Base-by-base conservation (phyloP, 1,140 invertebrate genomes). In the Drosophila nikananu region DNA sequence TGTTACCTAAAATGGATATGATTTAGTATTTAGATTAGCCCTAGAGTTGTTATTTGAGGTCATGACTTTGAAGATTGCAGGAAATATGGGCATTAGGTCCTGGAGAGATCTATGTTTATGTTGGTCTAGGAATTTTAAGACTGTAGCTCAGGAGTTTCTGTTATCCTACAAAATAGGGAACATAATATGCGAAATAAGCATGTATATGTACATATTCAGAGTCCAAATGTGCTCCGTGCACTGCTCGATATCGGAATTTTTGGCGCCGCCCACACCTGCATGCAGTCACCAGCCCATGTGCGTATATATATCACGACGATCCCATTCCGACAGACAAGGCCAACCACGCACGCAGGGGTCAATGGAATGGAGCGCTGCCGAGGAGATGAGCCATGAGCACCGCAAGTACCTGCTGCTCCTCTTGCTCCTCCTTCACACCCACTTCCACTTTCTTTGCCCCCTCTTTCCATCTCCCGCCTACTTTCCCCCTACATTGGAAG, bases 291-390 rank as follows among this genome's bases (percentile, higher is more conserved):
- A 46, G 44, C 27, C 17, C 4, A 68, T 39, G 46, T 42, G 30
- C 12, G 4, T 19, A 44, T 10, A 51, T 19, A 44, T 35, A 5
- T 30, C 17, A 15, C 13, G 15, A 49, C 21, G 64, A 71, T 71
- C 70, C 67, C 42, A 60, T 73, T 60, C 54, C 68, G 32, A 39
- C 60, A 68, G 55, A 58, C 83, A 83, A 83, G 83, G 75, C 83
- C 75, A 79, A 65, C 65, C 51, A 72, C 65, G 83, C 75, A 79
- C 32, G 35, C 46, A 64, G 83, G 76, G 83, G 83, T 86, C 83
- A 87, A 49, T 62, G 39, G 54, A 76, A 64, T 39, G 21, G 39
- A 27, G 55, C 48, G 46, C 15, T n/a, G 25, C 15, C 57, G 7
- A 58, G 12, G 32, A 27, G 60, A 27, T 51, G 48, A 70, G 19